Base-by-base conservation (phyloP, 2,797 vertebrate genomes). In the Gallinago solitaria region DNA sequence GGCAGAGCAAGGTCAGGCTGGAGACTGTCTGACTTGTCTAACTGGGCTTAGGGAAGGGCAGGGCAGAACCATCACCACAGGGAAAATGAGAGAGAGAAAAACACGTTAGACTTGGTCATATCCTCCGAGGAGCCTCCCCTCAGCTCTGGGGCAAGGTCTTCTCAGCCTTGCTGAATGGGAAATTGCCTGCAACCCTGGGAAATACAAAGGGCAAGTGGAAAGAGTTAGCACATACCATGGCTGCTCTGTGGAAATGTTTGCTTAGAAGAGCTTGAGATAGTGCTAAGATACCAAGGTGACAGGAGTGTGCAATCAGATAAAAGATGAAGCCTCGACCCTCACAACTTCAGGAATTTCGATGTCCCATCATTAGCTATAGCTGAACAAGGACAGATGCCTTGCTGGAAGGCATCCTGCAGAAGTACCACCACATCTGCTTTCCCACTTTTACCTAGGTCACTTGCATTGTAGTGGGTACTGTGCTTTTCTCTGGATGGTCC, bases 181-280 rank as follows among this genome's bases (percentile, higher is more conserved):
- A 79, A 70, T 86, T 0, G 12, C 64, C 77, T 80, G 48, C 56
- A 87, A 71, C 63, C 78, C 80, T 84, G 92, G 83, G 97, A 95
- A 95, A 94, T 83, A 63, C 78, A 88, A 95, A 95, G 83, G 70
- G 78, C 89, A 94, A 85, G 70, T 83, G 88, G 84, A 91, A 94
- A 93, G 89, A 96, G 69, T 91, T 93, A 96, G 87, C 85, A 84
- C 90, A 96, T 95, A 69, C 70, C 83, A 51, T 18, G 45, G 64
- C 70, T 93, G 85, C 81, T 95, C 93, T 95, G 88, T 91, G 94
- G 87, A 94, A 94, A 96, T 89, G 57, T 93, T 96, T 95, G 57
- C 90, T 85, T 71, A 94, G 88, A 95, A 84, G 84, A 96, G 53
- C 82, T 83, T 15, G 54, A 92, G 84, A 86, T 74, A 94, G 56